Conservation (phyloP, 2,797 vertebrate species). For the Odontamblyopus lacepedii region DNA sequence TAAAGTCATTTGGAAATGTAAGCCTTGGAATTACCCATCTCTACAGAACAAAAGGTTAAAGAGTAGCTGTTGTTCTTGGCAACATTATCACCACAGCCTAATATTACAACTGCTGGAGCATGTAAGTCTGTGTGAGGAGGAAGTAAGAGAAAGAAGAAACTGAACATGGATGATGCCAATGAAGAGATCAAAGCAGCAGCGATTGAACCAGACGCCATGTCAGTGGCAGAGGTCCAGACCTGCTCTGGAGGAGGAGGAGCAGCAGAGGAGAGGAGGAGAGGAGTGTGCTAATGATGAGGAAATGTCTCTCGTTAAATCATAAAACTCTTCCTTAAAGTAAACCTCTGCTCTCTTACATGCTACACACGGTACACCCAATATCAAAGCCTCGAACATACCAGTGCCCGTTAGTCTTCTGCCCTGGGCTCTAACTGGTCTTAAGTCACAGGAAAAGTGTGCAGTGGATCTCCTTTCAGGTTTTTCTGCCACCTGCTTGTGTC, state of each 20-base stretch:
- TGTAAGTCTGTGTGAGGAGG: background rate
- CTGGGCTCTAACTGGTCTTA: too few species aligned
- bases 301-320: background rate
- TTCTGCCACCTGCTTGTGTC: too few species aligned
- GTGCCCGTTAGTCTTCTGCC: background rate
- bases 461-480: too few species aligned
- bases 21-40: too few species aligned
- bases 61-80: constrained; percentile 27
- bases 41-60: too few species aligned
- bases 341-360: background rate
- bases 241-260: constrained; percentile 1
- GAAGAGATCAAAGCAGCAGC: constrained; percentile 37
- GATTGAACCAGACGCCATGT: constrained; percentile 35
- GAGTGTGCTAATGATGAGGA: constrained; percentile 5
- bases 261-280: background rate
- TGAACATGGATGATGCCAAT: constrained; percentile 41
- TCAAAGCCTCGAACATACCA: background rate
- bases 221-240: constrained; percentile 17
- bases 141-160: constrained; percentile 29
- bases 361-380: background rate
- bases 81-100: constrained; percentile 40
- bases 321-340: background rate
- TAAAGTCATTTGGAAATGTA: too few species aligned
- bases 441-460: too few species aligned
- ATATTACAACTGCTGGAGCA: constrained; percentile 6